Base-by-base conservation (phyloP, 2,113 vertebrate genomes). In the Malurus cyaneus region DNA sequence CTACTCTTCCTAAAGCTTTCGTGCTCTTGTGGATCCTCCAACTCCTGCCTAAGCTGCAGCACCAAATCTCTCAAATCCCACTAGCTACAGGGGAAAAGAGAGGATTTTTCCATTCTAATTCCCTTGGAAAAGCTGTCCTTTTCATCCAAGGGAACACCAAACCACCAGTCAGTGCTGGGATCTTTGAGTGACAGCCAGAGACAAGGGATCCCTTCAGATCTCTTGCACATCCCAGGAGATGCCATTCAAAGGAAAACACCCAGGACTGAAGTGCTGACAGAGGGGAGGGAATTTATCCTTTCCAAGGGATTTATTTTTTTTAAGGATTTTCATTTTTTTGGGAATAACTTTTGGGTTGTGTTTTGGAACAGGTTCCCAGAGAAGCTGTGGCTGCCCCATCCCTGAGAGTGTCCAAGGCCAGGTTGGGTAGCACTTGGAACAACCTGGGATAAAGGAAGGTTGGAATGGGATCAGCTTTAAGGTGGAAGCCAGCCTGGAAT, bases 341-440 rank as follows among this genome's bases (percentile, higher is more conserved):
- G 6, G 10, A 28, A 11, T 20, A n/a, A 44, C 0, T 0, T 59
- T 32, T 29, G 6, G 13, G 9, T 14, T 31, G 29, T 31, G 12
- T 23, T 76, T 47, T 49, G 54, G 41, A 47, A 16, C 12, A 56
- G 9, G 4, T 26, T 76, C 20, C 41, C 54, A 4, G 47, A 26
- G 41, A 42, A 54, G 39, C 0, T 46, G 15, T 29, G 69, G 8
- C 5, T 41, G 17, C 3, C 7, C 18, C 47, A 76, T 21, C 29
- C n/a, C 47, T 42, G 20, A 29, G 18, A 34, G 12, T 23, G 25
- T 19, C 14, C 25, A 3, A 47, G 54, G 39, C 14, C 47, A 18
- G 17, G 8, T 0, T 25, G 53, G 24, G 39, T 3, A 8, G 15
- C 32, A 6, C 29, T 61, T 47, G 47, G 54, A 74, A 52, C 6